Conservation (phyloP, 2,888 invertebrate species). For the Mamestra brassicae region DNA sequence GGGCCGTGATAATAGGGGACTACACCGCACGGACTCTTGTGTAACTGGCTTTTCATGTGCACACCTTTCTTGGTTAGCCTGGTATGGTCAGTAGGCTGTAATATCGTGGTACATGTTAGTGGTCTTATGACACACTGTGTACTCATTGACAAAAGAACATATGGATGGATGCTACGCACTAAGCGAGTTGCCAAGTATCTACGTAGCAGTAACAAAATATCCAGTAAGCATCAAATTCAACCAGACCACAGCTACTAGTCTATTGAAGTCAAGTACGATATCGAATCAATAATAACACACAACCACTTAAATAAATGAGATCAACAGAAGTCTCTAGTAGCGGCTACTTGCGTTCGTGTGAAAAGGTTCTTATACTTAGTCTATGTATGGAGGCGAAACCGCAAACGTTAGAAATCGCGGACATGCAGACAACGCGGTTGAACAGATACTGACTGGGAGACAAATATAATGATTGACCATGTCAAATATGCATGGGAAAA, state of each 20-base stretch:
- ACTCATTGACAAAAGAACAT: not conserved
- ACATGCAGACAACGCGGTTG: conserved; percentile 66
- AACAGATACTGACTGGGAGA: conserved; percentile 45
- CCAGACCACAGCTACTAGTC: conserved; percentile 39
- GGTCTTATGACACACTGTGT: conserved; percentile 6
- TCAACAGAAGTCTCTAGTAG: conserved; percentile 43
- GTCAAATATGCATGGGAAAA: conserved; percentile 17
- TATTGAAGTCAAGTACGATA: conserved; percentile 51
- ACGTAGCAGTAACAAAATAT: conserved; percentile 33
- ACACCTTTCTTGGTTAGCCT: conserved; percentile 40
- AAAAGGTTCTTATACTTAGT: conserved; percentile 44
- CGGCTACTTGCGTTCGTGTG: conserved; percentile 44
- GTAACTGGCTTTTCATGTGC: conserved; percentile 65
- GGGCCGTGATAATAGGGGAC: conserved; percentile 85
- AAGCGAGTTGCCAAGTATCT: not conserved
- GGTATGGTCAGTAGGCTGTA: conserved; percentile 36
- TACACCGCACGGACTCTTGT: conserved; percentile 74
- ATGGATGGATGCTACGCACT: not conserved
- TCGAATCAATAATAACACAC: conserved; percentile 26
- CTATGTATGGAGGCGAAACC: conserved; percentile 71
- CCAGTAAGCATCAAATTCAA: conserved; percentile 30
- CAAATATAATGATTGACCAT: conserved; percentile 32
- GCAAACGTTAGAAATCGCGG: conserved; percentile 76
- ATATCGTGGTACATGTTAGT: conserved; percentile 12
- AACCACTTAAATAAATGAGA: conserved; percentile 43